Conservation (phyloP, 92 coral and sea anemone genomes). For the Meandrina meandrites region DNA sequence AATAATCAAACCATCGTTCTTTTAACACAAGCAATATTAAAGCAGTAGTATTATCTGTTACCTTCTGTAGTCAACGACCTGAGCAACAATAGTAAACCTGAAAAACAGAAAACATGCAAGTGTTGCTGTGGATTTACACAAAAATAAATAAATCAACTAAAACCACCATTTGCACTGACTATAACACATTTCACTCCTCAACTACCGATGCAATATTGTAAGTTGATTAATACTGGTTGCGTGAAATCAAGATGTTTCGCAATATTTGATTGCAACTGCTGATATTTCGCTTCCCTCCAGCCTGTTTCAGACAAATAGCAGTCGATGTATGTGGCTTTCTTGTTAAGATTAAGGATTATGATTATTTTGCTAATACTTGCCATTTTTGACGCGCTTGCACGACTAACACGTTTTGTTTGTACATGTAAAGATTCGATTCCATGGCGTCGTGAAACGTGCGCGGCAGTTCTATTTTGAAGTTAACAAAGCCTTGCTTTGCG, state of each 20-base stretch:
- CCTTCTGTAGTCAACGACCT: constrained; percentile 6
- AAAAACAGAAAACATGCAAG: background rate
- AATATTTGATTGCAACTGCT: no score
- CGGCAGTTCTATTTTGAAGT: no score
- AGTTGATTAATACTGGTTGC: background rate
- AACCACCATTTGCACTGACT: background rate
- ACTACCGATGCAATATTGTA: background rate
- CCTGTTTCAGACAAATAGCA: background rate
- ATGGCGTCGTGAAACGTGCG: no score
- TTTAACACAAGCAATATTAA: background rate
- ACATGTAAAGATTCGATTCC: no score
- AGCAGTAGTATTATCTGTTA: background rate
- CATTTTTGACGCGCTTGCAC: background rate
- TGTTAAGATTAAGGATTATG: background rate
- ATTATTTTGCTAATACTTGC: background rate
- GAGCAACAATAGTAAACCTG: constrained; percentile 3
- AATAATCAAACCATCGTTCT: no score
- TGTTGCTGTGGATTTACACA: background rate
- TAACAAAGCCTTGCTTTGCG: no score
- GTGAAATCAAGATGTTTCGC: background rate
- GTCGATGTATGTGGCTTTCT: background rate
- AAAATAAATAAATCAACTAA: background rate
- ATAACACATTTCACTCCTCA: background rate
- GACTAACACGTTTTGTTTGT: background rate
- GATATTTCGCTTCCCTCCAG: background rate